Conservation (phyloP, 2,797 vertebrate species). For the Loris lydekkerianus region DNA sequence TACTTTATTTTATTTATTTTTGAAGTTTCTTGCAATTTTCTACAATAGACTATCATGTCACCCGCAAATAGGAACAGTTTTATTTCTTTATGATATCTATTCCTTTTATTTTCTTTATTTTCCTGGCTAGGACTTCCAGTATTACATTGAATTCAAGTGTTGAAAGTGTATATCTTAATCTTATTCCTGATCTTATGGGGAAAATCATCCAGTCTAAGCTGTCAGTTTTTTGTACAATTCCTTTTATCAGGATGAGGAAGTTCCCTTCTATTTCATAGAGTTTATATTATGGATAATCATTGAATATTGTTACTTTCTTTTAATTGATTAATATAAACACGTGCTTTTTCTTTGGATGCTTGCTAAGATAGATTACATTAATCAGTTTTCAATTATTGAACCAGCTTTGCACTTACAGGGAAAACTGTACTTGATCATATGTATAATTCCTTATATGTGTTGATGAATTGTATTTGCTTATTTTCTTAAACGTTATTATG, state of each 20-base stretch:
- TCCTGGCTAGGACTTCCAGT: background rate
- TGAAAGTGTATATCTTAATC: background rate
- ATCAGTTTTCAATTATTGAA: background rate
- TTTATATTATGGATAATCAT: background rate
- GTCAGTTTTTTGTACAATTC: background rate
- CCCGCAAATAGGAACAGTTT: background rate
- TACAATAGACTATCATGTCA: background rate
- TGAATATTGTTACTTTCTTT: background rate
- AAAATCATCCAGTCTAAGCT: background rate
- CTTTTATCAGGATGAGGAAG: background rate
- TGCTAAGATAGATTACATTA: background rate
- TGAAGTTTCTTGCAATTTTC: background rate
- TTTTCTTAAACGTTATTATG: constrained; percentile 32
- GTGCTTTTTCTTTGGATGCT: background rate
- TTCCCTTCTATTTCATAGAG: background rate
- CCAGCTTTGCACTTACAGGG: background rate
- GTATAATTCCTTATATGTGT: background rate
- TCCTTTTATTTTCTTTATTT: constrained; percentile 23
- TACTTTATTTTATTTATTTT: background rate
- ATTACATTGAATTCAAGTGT: background rate
- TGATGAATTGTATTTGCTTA: background rate
- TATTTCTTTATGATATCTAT: background rate
- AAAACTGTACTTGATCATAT: background rate
- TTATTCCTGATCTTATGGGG: background rate
- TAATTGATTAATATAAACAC: background rate